Percentiles rank a stretch among this genome's conserved stretches.
Conservation (phyloP, 1,140 invertebrate species). For the Periplaneta americana region DNA sequence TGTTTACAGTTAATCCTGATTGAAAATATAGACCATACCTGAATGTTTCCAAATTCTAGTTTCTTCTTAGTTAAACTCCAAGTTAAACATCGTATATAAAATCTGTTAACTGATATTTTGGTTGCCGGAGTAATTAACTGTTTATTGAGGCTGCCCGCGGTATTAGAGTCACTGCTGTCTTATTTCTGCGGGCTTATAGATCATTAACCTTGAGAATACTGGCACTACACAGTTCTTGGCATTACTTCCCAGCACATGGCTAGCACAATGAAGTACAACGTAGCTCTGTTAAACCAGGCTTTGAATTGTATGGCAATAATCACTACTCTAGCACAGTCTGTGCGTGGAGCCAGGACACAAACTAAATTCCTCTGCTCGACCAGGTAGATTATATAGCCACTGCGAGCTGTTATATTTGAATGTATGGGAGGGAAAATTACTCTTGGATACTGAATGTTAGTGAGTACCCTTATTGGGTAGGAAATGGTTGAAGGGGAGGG, state of each 20-base stretch:
- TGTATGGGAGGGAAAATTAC: not conserved
- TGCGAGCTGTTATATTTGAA: not conserved
- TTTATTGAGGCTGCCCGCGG: not conserved
- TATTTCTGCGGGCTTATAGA: not conserved
- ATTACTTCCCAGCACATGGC: not conserved
- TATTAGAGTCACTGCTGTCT: not conserved
- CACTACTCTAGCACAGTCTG: not conserved
- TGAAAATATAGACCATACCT: too few species aligned
- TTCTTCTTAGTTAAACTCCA: not conserved
- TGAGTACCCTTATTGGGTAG: not conserved
- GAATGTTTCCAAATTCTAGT: not conserved
- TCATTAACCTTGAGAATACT: not conserved
- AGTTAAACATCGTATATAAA: too few species aligned
- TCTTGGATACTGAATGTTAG: too few species aligned
- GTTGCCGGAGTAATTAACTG: not conserved
- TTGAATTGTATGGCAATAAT: too few species aligned
- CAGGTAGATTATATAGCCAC: not conserved
- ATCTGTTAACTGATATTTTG: too few species aligned
- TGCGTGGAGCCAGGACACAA: not conserved
- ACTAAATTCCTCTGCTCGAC: not conserved
- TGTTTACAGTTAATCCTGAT: too few species aligned
- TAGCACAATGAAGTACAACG: not conserved
- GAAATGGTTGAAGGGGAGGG: not conserved
- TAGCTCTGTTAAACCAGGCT: not conserved
- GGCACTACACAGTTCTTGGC: not conserved